Base-by-base conservation (phyloP, 2,113 vertebrate genomes). In the Apus apus region DNA sequence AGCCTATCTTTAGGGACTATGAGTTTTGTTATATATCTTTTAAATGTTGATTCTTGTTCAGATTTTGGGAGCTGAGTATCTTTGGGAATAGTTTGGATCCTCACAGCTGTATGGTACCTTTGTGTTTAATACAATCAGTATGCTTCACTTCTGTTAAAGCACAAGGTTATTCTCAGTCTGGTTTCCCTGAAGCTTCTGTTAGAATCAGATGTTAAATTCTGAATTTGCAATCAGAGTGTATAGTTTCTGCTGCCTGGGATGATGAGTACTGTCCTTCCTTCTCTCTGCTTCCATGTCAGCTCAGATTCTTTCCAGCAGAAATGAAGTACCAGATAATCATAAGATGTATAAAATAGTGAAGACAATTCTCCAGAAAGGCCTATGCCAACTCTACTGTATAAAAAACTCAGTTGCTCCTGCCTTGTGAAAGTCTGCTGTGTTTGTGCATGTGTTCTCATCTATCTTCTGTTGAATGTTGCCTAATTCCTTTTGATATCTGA, bases 401-500 rank as follows among this genome's bases (percentile, higher is more conserved):
- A 85, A 92, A 92, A 74, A 81, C 58, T 74, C 56, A 66, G 25
- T 89, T 87, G 57, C 32, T 94, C 19, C 73, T 93, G 30, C 57
- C 27, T 92, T 74, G 30, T 89, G 79, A 36, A 89, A 89, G 40
- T 78, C 89, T 84, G 65, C 34, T 61, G 3, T 73, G 65, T 92
- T 90, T 87, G 65, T 68, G 53, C 54, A 6, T 89, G 75, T 80
- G 61, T 92, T 90, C 72, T 90, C 45, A 16, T 48, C 3, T 48
- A 53, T 90, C 61, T 94, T 88, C 72, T 87, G 20, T 60, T 34
- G 34, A 78, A 23, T 25, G 32, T 50, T 94, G 61, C 38, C 57
- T 96, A 78, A 94, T 94, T 84, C 92, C 68, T 94, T 94, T 78
- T 92, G 95, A 94, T 90, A 84, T 7, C 88, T 96, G 96, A 95